Conservation (phyloP, 2,113 vertebrate species). For the Pyxicephalus adspersus region DNA sequence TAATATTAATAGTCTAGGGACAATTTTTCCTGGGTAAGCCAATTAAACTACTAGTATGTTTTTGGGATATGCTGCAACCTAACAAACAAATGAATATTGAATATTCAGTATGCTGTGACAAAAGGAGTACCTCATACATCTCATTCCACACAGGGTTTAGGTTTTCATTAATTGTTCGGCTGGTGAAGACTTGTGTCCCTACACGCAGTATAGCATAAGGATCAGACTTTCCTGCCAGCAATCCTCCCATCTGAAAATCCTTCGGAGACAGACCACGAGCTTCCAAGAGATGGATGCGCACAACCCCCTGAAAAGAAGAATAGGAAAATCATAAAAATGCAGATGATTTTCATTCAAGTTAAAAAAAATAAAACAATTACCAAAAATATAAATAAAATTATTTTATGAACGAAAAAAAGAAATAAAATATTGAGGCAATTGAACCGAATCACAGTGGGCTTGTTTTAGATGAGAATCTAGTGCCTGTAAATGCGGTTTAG, state of each 20-base stretch:
- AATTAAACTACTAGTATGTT: no score
- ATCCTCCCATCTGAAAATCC: conserved; percentile 86
- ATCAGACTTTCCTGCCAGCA: conserved; percentile 90
- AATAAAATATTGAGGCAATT: no score
- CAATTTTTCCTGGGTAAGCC: no score
- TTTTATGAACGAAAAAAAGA: no score
- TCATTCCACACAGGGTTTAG: conserved; percentile 90
- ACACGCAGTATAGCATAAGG: conserved; percentile 88
- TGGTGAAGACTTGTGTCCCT: conserved; percentile 88
- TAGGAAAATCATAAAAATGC: background rate
- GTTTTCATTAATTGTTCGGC: conserved; percentile 82
- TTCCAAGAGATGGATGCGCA: conserved; percentile 85
- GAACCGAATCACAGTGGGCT: no score
- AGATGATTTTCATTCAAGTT: background rate
- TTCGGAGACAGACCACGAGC: conserved; percentile 84
- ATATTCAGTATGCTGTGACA: background rate
- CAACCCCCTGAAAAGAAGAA: conserved; percentile 76
- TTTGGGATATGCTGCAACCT: no score
- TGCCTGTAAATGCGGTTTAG: no score
- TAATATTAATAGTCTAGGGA: no score
- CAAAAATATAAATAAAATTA: no score
- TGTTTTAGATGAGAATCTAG: no score
- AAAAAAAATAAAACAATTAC: no score
- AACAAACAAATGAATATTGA: no score
- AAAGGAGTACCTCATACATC: conserved; percentile 82